These are phyloP conservation scores for Cynopterus brachyotis DNA, from an alignment of 2,113 vertebrate species.

Conservation along the genomic window DNA sequence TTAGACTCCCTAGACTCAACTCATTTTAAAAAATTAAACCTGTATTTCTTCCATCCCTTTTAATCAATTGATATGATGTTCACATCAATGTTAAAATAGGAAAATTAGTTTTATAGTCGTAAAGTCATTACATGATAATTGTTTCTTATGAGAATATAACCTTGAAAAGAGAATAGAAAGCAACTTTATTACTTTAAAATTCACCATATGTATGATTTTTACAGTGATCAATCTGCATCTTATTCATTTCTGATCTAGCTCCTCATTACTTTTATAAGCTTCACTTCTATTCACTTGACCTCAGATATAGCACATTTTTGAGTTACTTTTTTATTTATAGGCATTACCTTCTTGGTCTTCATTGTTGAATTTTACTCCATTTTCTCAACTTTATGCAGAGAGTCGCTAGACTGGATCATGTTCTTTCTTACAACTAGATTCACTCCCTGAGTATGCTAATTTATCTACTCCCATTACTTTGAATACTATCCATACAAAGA, in stretches of 20 bases:
- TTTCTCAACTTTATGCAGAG: not conserved
- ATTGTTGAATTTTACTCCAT: not conserved
- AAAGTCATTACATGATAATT: conserved; percentile 73
- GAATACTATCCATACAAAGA: not conserved
- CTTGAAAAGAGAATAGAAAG: conserved; percentile 58
- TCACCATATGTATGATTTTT: conserved; percentile 14
- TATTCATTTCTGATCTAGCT: not conserved
- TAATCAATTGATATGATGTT: conserved; percentile 57
- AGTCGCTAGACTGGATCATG: not conserved
- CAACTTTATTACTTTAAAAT: conserved; percentile 51
- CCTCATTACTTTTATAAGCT: not conserved
- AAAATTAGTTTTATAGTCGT: conserved; percentile 75
- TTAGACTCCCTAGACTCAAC: conserved; percentile 41
- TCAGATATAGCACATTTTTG: not conserved
- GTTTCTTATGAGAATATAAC: conserved; percentile 70
- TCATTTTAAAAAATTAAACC: conserved; percentile 67
- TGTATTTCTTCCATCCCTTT: conserved; percentile 67
- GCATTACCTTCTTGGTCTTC: not conserved
- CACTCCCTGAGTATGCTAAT: not conserved
- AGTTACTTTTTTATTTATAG: not conserved
- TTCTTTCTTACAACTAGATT: not conserved
- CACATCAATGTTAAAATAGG: conserved; percentile 68
- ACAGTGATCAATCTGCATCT: not conserved
- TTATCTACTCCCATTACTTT: not conserved
- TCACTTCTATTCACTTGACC: not conserved